Evolutionary conservation across 2,888 invertebrate species (phyloP).

Genomic region (Melieria picta): DNA sequence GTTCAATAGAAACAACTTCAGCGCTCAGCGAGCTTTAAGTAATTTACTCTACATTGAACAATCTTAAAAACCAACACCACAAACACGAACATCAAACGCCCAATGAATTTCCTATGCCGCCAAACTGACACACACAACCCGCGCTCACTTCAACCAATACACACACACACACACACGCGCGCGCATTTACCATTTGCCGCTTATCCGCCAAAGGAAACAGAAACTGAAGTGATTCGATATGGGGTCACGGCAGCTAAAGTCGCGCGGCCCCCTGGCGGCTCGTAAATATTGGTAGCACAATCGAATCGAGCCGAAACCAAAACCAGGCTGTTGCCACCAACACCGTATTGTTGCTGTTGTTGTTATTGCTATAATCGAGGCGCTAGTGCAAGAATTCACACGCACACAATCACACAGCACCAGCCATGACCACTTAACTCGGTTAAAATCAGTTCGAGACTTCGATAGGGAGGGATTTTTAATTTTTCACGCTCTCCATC

Average conservation of each 20-base stretch:
- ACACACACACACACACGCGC: not conserved
- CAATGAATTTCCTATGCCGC: too few species aligned
- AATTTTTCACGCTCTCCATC: not conserved
- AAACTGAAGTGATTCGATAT: constrained; percentile 32
- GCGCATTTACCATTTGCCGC: not conserved
- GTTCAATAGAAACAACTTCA: too few species aligned
- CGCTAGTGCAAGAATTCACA: not conserved
- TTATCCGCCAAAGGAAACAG: constrained; percentile 19
- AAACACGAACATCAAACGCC: too few species aligned
- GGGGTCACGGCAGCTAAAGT: constrained; percentile 22
- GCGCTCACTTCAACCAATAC: too few species aligned
- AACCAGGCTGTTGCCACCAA: too few species aligned
- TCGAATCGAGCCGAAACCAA: not conserved
- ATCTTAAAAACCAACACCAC: too few species aligned
- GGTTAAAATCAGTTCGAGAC: not conserved
- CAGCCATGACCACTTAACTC: not conserved
- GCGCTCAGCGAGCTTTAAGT: too few species aligned
- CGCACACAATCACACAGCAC: not conserved
- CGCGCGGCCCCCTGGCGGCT: not conserved
- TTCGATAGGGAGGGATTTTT: not conserved
- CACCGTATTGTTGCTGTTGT: not conserved
- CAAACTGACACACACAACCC: too few species aligned
- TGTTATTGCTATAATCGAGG: not conserved
- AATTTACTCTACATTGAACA: too few species aligned
- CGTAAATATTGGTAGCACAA: not conserved